Evolutionary conservation across 2,888 invertebrate genomes (phyloP), one percentile per base, ranked within the genome.

Genomic region (Clanis bilineata): DNA sequence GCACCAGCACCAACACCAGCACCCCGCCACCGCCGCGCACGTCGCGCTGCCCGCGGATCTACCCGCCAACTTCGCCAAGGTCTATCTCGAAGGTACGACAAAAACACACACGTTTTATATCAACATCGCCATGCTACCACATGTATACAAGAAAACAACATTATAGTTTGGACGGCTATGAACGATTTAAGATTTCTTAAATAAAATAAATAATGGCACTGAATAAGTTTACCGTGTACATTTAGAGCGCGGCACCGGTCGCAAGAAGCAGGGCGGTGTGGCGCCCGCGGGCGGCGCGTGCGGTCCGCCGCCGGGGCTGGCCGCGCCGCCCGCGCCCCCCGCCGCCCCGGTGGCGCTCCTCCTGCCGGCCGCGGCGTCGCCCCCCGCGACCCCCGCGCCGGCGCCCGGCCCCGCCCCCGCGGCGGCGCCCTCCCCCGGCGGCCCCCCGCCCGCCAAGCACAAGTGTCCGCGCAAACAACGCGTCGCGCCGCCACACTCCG

Each of bases 401-500:
- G 57, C 36, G 18, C 38, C 45, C 18, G 44, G 44, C 58, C 23
- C 32, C 62, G 56, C 59, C 15, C 38, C 56, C 71, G 72, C 72
- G 77, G 70, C 75, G 38, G 65, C 62, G 61, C 59, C 36, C 60
- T 68, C 64, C 51, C 58, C 61, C 47, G 59, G 57, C 71, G 70
- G 58, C 72, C 64, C 73, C 74, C 59, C 66, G 69, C 65, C 76
- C 76, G 64, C 74, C 74, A 84, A 86, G 79, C 88, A 88, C 83
- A 89, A 93, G 82, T 80, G 92, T 76, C 71, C 88, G 69, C 89
- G 92, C 72, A 92, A 91, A 73, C 87, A 87, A 70, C 86, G 90
- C 63, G 73, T 76, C 65, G 85, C 85, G 67, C 85, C 88, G 62
- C 80, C 85, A 7, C 85, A 85, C 77, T 80, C 86, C 73, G 90